phyloP scores from a whole-genome alignment of 1,140 invertebrate genomes.

The roundworm (Caenorhabditis elegans) region WBcel235 BX284604.4:6372001-6372500 shows the following conservation, averaged over 20 bases:
- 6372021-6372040: no score
- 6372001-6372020: background rate
- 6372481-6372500: conserved; percentile 40
- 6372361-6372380: background rate
- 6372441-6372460: conserved; percentile 41
- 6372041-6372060: background rate
- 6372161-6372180: conserved; percentile 27
- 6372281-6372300: no score
- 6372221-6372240: conserved; percentile 2
- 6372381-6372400: conserved; percentile 37
- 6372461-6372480: conserved; percentile 15
- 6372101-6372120: conserved; percentile 44
- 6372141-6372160: conserved; percentile 33
- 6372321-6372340: no score
- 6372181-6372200: conserved; percentile 10
- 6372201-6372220: background rate
- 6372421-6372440: conserved; percentile 36
- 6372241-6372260: conserved; percentile 35
- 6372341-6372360: background rate
- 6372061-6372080: conserved; percentile 20
- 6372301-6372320: no score
- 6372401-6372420: conserved; percentile 23
- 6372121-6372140: conserved; percentile 40
- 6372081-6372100: conserved; percentile 28
- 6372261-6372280: background rate